Evolutionary conservation across 2,888 invertebrate genomes (phyloP).

Genomic region (Ennomos erosarius): DNA sequence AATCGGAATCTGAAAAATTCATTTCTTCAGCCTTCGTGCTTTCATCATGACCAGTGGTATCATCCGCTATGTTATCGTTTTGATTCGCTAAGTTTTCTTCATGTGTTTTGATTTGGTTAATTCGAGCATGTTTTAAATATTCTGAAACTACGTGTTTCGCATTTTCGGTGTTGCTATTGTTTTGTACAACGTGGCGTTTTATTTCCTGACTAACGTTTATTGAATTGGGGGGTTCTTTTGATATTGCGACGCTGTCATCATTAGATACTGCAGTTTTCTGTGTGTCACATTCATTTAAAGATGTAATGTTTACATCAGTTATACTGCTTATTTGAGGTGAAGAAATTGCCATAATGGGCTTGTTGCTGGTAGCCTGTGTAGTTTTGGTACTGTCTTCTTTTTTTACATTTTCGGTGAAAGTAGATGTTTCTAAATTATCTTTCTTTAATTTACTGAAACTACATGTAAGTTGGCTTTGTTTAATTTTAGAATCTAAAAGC

Average conservation of each 20-base stretch:
- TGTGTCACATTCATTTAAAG: slow-evolving; percentile 47
- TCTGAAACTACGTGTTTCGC: slow-evolving; percentile 88
- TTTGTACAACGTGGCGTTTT: slow-evolving; percentile 58
- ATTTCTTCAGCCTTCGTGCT: slow-evolving; percentile 59
- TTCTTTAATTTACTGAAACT: slow-evolving; percentile 70
- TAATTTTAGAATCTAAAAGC: slow-evolving; percentile 88
- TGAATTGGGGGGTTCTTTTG: slow-evolving; percentile 45
- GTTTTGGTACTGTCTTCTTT: slow-evolving; percentile 50
- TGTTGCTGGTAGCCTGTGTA: slow-evolving; percentile 44
- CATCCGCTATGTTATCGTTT: slow-evolving; percentile 63
- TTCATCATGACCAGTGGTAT: slow-evolving; percentile 63
- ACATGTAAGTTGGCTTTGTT: slow-evolving; percentile 86
- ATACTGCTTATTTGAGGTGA: slow-evolving; percentile 43
- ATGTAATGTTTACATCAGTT: slow-evolving; percentile 47
- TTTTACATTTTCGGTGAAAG: slow-evolving; percentile 56
- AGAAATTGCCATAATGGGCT: slow-evolving; percentile 44
- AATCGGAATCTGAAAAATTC: slow-evolving; percentile 62
- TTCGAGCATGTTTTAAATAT: slow-evolving; percentile 86
- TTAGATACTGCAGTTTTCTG: slow-evolving; percentile 45
- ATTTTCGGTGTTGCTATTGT: slow-evolving; percentile 71
- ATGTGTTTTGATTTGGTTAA: slow-evolving; percentile 71
- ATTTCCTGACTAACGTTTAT: slow-evolving; percentile 48
- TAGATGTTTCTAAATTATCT: slow-evolving; percentile 65
- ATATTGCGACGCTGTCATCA: slow-evolving; percentile 49
- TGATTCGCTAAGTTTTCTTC: slow-evolving; percentile 65